Conservation (phyloP, 2,888 invertebrate species). For the Hirudinaria manillensis region DNA sequence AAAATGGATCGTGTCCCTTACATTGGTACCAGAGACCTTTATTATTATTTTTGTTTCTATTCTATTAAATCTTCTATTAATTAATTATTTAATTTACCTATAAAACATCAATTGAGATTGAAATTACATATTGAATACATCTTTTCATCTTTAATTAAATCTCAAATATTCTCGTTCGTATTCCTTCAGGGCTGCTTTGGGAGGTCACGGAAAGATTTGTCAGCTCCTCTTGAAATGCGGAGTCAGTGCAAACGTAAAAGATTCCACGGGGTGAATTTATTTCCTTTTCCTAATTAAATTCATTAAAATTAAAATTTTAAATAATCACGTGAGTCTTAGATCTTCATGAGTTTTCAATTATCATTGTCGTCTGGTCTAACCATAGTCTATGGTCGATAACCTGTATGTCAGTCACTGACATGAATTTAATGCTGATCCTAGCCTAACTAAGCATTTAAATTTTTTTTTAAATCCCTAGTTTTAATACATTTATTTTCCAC, state of each 20-base stretch:
- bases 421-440: no score
- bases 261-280: slow-evolving; percentile 49
- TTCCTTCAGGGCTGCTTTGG: slow-evolving; percentile 51
- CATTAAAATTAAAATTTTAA: no score
- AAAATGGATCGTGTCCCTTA: slow-evolving; percentile 51
- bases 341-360: no score
- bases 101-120: background rate
- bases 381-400: no score
- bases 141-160: background rate
- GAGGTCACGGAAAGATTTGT: slow-evolving; percentile 55
- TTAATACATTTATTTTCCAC: no score
- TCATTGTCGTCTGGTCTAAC: no score
- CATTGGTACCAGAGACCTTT: slow-evolving; percentile 48
- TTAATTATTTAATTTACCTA: background rate
- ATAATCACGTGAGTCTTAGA: no score
- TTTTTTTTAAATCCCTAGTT: no score
- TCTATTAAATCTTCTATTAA: background rate
- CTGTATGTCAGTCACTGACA: no score
- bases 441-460: no score
- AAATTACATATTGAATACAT: background rate
- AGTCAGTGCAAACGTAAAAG: slow-evolving; percentile 50
- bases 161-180: no score
- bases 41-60: background rate
- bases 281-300: background rate
- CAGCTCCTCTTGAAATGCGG: slow-evolving; percentile 52